Evolutionary conservation across 2,888 invertebrate species (phyloP), one percentile per base, ranked within the genome.

Genomic region (Diarsia rubi): DNA sequence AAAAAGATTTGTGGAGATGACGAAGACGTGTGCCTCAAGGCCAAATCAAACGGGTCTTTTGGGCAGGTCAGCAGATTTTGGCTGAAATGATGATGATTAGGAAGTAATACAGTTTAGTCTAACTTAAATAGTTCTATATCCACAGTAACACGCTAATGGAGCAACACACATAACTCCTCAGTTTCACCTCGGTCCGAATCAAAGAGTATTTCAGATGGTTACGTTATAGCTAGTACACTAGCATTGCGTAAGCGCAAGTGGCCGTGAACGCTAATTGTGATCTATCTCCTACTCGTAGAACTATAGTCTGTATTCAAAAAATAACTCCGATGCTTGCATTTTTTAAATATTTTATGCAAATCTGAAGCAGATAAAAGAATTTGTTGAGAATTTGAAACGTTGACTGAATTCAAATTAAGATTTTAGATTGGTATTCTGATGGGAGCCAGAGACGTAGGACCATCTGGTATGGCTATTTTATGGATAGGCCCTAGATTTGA

Each of bases 121-220:
- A 8, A 37, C 14, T 42, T 31, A n/a, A 14, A 42, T 42, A 62
- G 1, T 6, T 31, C 1, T 63, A 52, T 4, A n/a, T 12, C 24
- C 5, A 49, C 16, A 47, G 24, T 1, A 16, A 63, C 16, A 14
- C 27, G 44, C 49, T 72, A 82, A 82, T 69, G 72, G 69, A 80
- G 12, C 54, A 42, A 52, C 44, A 70, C 47, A 16, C 45, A 84
- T 81, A 78, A 78, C 60, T 72, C 81, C 81, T 80, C 75, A 75
- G 72, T 75, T 83, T 90, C 88, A 90, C 91, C 91, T 91, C 91
- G 91, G 86, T 84, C 89, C 87, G 78, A 85, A 89, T 91, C 80
- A 74, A 69, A 78, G 82, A 81, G 78, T 90, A 88, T 90, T 90
- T 90, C 85, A 85, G 90, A 85, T 52, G 81, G 86, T 89, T 88